Percentiles rank a stretch among this genome's conserved stretches.
phyloP scores from a whole-genome alignment of 2,888 invertebrate species.

The Elysia crispata region DNA sequence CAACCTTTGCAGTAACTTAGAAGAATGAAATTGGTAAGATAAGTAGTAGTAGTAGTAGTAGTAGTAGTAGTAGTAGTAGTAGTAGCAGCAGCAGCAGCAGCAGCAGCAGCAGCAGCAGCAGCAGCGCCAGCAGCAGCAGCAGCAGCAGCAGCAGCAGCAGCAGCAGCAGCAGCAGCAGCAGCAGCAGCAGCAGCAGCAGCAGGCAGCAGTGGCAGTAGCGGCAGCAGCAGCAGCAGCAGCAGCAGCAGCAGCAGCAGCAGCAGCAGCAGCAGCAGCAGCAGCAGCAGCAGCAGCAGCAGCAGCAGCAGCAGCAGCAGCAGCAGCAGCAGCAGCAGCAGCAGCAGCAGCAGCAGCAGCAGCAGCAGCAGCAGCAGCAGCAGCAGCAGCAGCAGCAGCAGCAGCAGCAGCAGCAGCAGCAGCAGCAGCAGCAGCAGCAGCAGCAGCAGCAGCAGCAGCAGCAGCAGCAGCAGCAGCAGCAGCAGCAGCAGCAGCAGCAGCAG shows the following conservation, averaged over 20 bases:
- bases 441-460: background rate
- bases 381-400: constrained; percentile 26
- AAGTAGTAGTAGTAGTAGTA: too few relatives aligned
- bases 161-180: constrained; percentile 39
- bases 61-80: constrained; percentile 36
- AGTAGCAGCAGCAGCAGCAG: constrained; percentile 30
- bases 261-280: background rate
- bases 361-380: background rate
- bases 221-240: background rate
- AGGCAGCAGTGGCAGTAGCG: constrained; percentile 29
- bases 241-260: background rate
- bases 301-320: background rate
- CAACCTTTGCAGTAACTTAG: too few relatives aligned
- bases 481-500: too few relatives aligned
- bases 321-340: background rate
- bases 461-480: too few relatives aligned
- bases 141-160: constrained; percentile 35
- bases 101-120: constrained; percentile 27
- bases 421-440: constrained; percentile 23
- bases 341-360: background rate
- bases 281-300: background rate
- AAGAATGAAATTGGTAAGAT: too few relatives aligned
- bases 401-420: constrained; percentile 27
- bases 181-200: constrained; percentile 43
- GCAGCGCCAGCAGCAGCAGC: too few relatives aligned